A percentile compares a stretch with the other conserved stretches of the same genome.
These are phyloP conservation scores for Myripristis murdjan DNA, from an alignment of 2,797 vertebrate genomes.

Conservation along the genomic window DNA sequence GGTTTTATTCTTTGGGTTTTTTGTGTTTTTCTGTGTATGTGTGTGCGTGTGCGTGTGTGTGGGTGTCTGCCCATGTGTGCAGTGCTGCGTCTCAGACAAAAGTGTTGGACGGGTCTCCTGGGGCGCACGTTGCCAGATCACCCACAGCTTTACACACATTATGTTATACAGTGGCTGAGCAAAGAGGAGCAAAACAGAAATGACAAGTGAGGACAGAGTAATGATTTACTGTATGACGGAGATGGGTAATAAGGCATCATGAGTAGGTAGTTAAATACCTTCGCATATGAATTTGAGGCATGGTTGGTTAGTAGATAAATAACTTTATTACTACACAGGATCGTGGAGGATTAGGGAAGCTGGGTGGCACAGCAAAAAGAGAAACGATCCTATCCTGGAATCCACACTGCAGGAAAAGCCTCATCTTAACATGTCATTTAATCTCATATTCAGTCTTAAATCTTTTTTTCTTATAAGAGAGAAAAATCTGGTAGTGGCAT, in stretches of 20 bases:
- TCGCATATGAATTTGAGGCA: conserved; percentile 7
- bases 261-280: conserved; percentile 8
- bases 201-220: conserved; percentile 29
- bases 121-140: conserved; percentile 54
- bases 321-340: background rate
- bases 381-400: too few species aligned
- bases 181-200: conserved; percentile 48
- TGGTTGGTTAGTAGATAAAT: background rate
- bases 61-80: conserved; percentile 16
- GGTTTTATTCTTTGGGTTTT: background rate
- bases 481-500: too few species aligned
- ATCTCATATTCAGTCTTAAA: too few species aligned
- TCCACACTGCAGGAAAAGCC: too few species aligned
- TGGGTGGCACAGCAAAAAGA: too few species aligned
- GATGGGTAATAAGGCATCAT: conserved; percentile 10
- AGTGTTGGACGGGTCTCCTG: conserved; percentile 56
- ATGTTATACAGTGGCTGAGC: conserved; percentile 44
- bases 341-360: too few species aligned
- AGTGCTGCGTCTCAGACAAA: conserved; percentile 57
- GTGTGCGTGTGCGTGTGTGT: conserved; percentile 22
- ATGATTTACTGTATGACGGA: conserved; percentile 27
- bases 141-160: conserved; percentile 67
- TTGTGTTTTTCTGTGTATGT: conserved; percentile 11
- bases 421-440: too few species aligned
- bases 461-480: too few species aligned